Percentiles rank a stretch among this genome's conserved stretches.
Evolutionary conservation across 1,140 invertebrate genomes (phyloP).

Genomic region (Drosophila repleta): DNA sequence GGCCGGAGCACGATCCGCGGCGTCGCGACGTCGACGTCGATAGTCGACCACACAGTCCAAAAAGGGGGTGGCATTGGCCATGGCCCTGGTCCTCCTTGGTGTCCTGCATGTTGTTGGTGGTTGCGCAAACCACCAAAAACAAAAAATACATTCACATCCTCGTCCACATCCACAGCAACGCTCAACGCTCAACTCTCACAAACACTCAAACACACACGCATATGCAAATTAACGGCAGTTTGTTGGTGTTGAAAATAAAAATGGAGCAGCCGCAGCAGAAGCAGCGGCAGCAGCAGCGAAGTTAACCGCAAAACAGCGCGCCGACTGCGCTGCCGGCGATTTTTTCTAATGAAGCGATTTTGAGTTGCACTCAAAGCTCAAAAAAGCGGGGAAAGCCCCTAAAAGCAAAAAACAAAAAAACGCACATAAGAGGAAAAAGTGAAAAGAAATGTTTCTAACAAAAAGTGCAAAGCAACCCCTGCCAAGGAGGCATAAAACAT

Average conservation of each 20-base stretch:
- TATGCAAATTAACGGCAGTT: constrained; percentile 74
- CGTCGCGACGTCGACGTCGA: constrained; percentile 19
- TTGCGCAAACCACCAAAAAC: constrained; percentile 55
- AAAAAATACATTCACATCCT: constrained; percentile 23
- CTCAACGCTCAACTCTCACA: constrained; percentile 15
- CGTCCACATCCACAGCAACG: constrained; percentile 1
- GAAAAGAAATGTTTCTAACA: constrained; percentile 4
- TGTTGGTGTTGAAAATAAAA: constrained; percentile 68
- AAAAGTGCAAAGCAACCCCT: background rate
- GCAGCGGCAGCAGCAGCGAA: constrained; percentile 55
- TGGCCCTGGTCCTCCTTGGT: constrained; percentile 16
- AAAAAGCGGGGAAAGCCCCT: constrained; percentile 59
- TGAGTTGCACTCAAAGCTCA: constrained; percentile 58
- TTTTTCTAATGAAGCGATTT: constrained; percentile 70
- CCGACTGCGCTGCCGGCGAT: constrained; percentile 33
- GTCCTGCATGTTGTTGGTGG: constrained; percentile 41
- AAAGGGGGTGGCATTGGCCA: constrained; percentile 68
- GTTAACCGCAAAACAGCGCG: constrained; percentile 39
- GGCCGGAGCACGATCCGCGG: constrained; percentile 46
- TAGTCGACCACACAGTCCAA: constrained; percentile 21
- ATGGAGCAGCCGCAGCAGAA: constrained; percentile 73
- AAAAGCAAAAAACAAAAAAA: constrained; percentile 22
- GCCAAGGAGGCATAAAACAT: no score
- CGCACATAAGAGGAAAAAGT: constrained; percentile 10
- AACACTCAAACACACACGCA: constrained; percentile 39